phyloP scores from a whole-genome alignment of 2,113 vertebrate genomes.

The Chunga burmeisteri region DNA sequence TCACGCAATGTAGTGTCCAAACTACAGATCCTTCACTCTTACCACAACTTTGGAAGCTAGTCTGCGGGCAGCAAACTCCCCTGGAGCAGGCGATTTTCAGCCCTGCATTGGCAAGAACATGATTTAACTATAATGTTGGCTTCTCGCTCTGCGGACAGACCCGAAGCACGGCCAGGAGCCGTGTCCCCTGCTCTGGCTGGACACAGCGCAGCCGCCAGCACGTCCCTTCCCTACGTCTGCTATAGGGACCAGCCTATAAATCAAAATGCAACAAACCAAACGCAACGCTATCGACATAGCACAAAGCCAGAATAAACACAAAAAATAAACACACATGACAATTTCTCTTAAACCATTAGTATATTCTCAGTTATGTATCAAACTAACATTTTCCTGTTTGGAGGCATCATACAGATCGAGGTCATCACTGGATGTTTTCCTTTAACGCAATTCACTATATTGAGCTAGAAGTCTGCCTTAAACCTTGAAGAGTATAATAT shows the following conservation, averaged over 20 bases:
- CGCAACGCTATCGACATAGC: neutral
- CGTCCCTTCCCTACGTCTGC: rapidly evolving
- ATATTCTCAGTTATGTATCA: neutral
- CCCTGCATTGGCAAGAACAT: neutral
- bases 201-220: neutral
- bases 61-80: neutral
- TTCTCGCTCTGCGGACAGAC: neutral
- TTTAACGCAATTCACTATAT: neutral
- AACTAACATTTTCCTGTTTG: neutral
- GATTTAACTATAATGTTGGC: neutral
- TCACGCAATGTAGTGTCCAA: rapidly evolving
- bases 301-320: neutral
- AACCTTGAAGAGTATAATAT: neutral
- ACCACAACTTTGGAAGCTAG: neutral
- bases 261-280: neutral
- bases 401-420: neutral
- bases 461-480: neutral
- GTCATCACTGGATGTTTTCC: neutral
- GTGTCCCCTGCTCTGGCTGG: neutral
- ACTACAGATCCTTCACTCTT: neutral
- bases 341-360: neutral
- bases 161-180: rapidly evolving
- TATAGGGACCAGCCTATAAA: neutral
- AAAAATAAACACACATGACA: neutral
- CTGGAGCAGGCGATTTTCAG: neutral